Base-by-base conservation (phyloP, 2,888 invertebrate genomes). In the Hypolimnas misippus region DNA sequence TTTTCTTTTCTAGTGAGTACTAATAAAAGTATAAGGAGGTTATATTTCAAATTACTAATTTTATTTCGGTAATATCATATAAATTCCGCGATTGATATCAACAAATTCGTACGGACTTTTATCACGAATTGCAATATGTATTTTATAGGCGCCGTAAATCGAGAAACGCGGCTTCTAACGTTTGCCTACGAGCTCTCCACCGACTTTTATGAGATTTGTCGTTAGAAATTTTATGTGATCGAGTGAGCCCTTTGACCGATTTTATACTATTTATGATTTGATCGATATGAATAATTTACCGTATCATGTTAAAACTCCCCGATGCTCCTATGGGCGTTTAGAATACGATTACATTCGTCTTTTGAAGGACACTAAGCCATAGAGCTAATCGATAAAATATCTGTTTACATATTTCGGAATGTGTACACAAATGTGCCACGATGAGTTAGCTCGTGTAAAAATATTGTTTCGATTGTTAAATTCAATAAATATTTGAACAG, bases 111-210 rank as follows among this genome's bases (percentile, higher is more conserved):
- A 76, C 81, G 78, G 81, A 84, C 84, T 87, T 89, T 87, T 90
- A 90, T 90, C 89, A 82, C 81, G 83, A 83, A 86, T 89, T 83
- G 86, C 89, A 89, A 90, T 91, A 89, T 90, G 87, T 89, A 92
- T 89, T 91, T 90, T 91, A 90, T 90, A 86, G 87, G 78, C 73
- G 82, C 79, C 84, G 84, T 90, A 91, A 92, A 92, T 89, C 86
- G 86, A 81, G 76, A 80, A 83, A 82, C 86, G 86, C 81, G 87
- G 89, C 84, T 89, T 89, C 87, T 87, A 89, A 87, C 87, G 88
- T 89, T 88, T 85, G 84, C 86, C 85, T 83, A 82, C 86, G 83
- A 87, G 81, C 81, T 79, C 79, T 86, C 76, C 77, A 56, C 78
- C 82, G 83, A 83, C 80, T 87, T 91, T 90, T 89, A 90, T 82